A percentile compares a stretch with the other conserved stretches of the same genome.
Evolutionary conservation across 1,140 invertebrate genomes (phyloP).

Genomic region (Drosophila pectinifera): DNA sequence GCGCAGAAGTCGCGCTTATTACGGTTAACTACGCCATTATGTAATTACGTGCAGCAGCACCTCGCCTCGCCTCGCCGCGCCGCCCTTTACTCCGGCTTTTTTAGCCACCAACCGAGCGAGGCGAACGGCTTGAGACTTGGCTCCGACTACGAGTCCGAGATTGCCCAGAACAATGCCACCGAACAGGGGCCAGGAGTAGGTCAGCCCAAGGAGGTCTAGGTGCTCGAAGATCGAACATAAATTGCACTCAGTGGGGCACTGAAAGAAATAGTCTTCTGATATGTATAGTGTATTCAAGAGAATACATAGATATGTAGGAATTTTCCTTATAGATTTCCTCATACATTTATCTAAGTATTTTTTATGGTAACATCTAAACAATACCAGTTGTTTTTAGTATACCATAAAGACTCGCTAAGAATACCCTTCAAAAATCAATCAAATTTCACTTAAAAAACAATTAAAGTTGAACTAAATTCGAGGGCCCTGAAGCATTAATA

Average conservation of each 20-base stretch:
- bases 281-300: too few relatives aligned
- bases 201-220: constrained; percentile 46
- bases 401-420: not conserved
- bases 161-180: constrained; percentile 45
- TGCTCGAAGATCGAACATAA: constrained; percentile 35
- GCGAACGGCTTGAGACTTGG: constrained; percentile 47
- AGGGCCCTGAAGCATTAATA: constrained; percentile 1
- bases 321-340: too few relatives aligned
- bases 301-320: too few relatives aligned
- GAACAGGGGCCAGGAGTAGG: constrained; percentile 37
- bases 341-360: not conserved
- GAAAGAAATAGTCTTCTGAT: not conserved
- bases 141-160: constrained; percentile 15
- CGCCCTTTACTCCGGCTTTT: constrained; percentile 7
- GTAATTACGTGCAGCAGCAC: constrained; percentile 77
- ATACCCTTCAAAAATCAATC: constrained; percentile 68
- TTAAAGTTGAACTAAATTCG: constrained; percentile 80
- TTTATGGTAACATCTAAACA: too few relatives aligned
- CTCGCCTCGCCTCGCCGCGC: constrained; percentile 33
- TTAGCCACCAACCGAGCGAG: constrained; percentile 62
- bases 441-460: constrained; percentile 82
- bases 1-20: constrained; percentile 80
- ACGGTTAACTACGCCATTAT: constrained; percentile 82
- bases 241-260: constrained; percentile 11
- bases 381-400: not conserved